Conservation (phyloP, 2,888 invertebrate genomes). For the Kuschelorhynchus macadamiae region DNA sequence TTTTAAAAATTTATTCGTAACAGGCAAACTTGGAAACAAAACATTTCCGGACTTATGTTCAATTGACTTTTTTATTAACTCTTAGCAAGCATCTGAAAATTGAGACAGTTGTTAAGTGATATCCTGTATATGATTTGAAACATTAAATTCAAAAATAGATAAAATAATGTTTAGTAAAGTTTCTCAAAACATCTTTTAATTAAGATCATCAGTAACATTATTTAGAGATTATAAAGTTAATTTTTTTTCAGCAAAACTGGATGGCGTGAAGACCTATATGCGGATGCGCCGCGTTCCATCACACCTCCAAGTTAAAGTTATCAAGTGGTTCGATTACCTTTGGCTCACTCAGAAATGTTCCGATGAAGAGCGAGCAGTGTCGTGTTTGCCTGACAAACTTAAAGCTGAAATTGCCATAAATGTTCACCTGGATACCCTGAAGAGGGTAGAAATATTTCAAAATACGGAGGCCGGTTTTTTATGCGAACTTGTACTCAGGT, state of each 20-base stretch:
- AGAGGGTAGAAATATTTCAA: constrained; percentile 98
- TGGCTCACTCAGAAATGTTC: constrained; percentile 99
- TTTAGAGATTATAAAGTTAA: background rate
- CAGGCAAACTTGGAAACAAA: no score
- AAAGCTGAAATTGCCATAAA: constrained; percentile 99
- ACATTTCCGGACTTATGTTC: no score
- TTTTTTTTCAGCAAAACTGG: constrained; percentile 86
- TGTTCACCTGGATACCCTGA: constrained; percentile 97
- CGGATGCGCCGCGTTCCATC: constrained; percentile 95
- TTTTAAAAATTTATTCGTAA: no score
- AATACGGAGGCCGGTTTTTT: constrained; percentile 99
- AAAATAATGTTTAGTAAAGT: no score
- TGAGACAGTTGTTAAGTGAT: no score
- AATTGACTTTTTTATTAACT: no score
- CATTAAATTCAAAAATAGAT: no score
- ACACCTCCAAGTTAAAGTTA: constrained; percentile 96
- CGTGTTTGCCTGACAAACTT: constrained; percentile 96
- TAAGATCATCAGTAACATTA: no score
- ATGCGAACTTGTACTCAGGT: constrained; percentile 94
- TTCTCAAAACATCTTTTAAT: no score
- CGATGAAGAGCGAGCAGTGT: constrained; percentile 96
- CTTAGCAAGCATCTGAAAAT: no score
- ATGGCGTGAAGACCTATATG: constrained; percentile 99
- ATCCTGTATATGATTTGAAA: no score
- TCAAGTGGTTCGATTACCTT: constrained; percentile 99